phyloP scores from a whole-genome alignment of 2,797 vertebrate genomes.

The Xiphorhynchus erythropygius region DNA sequence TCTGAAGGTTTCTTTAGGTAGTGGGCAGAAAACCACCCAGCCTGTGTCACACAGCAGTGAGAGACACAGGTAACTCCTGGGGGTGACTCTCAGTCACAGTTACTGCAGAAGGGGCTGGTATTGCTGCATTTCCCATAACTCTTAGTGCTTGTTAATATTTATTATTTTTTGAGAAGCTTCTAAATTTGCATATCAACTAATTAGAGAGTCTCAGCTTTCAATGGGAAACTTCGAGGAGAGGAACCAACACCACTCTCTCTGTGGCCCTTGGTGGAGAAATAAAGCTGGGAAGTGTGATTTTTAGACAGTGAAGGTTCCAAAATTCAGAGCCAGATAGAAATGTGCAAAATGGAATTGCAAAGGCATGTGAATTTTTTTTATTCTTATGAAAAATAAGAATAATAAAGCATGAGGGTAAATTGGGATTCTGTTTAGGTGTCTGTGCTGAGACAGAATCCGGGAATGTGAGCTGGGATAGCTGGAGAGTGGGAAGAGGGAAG shows the following conservation, averaged over 20 bases:
- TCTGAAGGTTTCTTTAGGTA: neutral
- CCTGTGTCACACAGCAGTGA: no score
- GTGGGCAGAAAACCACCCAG: neutral
- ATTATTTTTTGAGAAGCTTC: neutral
- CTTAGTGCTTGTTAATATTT: neutral
- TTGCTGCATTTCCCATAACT: neutral
- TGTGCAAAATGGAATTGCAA: neutral
- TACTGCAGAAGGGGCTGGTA: neutral
- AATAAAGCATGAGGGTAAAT: neutral
- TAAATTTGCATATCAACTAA: neutral
- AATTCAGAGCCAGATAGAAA: neutral
- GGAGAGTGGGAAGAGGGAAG: neutral
- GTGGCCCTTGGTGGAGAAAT: neutral
- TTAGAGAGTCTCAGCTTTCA: neutral
- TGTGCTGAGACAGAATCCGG: neutral
- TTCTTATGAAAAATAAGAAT: neutral
- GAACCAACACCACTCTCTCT: neutral
- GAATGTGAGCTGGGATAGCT: neutral
- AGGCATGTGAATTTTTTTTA: neutral
- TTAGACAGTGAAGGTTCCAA: neutral
- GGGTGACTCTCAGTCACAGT: neutral
- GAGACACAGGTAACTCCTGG: neutral
- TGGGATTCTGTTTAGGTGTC: no score
- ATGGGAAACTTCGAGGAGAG: neutral
- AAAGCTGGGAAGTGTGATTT: neutral